Percentiles rank a stretch among this genome's conserved stretches.
Conservation (phyloP, 2,113 vertebrate species). For the Notiomystis cincta region DNA sequence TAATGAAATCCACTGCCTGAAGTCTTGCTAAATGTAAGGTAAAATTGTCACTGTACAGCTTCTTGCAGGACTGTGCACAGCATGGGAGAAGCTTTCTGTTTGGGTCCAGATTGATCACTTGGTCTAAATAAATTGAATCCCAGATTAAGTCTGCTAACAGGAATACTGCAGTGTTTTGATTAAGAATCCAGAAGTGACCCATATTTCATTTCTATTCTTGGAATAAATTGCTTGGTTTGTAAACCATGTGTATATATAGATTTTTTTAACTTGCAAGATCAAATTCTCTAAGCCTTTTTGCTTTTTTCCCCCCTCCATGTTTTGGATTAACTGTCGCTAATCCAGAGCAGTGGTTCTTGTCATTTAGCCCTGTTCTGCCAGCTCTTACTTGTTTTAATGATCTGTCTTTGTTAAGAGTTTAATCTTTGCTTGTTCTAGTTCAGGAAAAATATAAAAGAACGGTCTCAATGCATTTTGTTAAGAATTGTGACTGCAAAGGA, state of each 20-base stretch:
- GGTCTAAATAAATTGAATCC: conserved; percentile 25
- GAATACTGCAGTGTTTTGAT: conserved; percentile 25
- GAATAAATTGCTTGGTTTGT: conserved; percentile 41
- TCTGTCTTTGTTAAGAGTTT: not conserved
- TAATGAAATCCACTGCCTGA: not conserved
- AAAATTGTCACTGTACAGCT: not conserved
- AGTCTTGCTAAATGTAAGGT: not conserved
- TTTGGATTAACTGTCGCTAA: conserved; percentile 30
- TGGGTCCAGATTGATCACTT: conserved; percentile 10
- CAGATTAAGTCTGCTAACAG: conserved; percentile 22
- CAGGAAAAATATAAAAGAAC: not conserved
- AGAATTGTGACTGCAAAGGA: not conserved
- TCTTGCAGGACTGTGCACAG: not conserved
- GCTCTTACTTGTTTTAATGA: not conserved
- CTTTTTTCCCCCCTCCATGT: not conserved
- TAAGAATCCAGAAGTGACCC: conserved; percentile 45
- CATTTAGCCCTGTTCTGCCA: conserved; percentile 18
- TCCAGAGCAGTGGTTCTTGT: conserved; percentile 7
- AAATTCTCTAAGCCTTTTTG: conserved; percentile 22
- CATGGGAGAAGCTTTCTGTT: not conserved
- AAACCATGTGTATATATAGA: conserved; percentile 28
- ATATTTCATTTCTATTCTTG: conserved; percentile 42
- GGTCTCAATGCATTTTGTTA: not conserved
- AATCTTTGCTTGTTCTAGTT: conserved; percentile 16
- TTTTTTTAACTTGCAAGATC: conserved; percentile 23